These are phyloP conservation scores for Athene cunicularia DNA, from an alignment of 2,113 vertebrate species.

Conservation along the genomic window DNA sequence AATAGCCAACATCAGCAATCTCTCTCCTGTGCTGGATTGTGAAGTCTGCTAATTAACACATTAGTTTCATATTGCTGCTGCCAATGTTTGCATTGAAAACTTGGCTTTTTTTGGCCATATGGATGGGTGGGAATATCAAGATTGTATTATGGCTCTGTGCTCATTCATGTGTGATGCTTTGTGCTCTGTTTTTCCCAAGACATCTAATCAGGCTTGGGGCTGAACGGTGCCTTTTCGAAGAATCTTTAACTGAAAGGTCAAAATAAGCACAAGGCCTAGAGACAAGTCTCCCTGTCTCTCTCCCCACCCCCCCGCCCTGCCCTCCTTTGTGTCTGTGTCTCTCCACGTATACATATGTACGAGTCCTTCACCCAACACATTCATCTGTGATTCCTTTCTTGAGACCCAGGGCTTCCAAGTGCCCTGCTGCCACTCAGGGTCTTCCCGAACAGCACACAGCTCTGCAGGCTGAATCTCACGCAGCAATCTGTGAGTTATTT, in stretches of 20 bases:
- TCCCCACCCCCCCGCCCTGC: background rate
- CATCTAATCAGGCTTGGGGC: slow-evolving; percentile 12
- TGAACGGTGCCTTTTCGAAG: slow-evolving; percentile 10
- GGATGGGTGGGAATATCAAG: slow-evolving; percentile 50
- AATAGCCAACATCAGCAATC: background rate
- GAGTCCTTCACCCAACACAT: slow-evolving; percentile 1
- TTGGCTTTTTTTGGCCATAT: background rate
- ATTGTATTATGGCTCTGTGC: background rate
- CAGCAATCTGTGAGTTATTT: background rate
- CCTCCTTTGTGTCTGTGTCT: slow-evolving; percentile 23
- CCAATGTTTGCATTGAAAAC: slow-evolving; percentile 28
- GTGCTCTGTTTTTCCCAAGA: slow-evolving; percentile 54
- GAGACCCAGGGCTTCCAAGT: background rate
- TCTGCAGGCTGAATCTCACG: background rate
- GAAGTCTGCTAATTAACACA: slow-evolving; percentile 40
- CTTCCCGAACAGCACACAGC: background rate
- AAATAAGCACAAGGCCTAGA: slow-evolving; percentile 14
- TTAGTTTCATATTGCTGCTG: slow-evolving; percentile 22
- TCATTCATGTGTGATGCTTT: slow-evolving; percentile 42
- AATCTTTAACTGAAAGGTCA: slow-evolving; percentile 57
- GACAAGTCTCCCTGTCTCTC: background rate
- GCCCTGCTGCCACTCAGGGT: background rate
- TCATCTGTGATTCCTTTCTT: background rate
- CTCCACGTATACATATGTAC: background rate
- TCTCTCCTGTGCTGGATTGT: slow-evolving; percentile 31